Evolutionary conservation across 2,113 vertebrate species (phyloP), one percentile per base, ranked within the genome.

Genomic region (Guaruba guarouba): DNA sequence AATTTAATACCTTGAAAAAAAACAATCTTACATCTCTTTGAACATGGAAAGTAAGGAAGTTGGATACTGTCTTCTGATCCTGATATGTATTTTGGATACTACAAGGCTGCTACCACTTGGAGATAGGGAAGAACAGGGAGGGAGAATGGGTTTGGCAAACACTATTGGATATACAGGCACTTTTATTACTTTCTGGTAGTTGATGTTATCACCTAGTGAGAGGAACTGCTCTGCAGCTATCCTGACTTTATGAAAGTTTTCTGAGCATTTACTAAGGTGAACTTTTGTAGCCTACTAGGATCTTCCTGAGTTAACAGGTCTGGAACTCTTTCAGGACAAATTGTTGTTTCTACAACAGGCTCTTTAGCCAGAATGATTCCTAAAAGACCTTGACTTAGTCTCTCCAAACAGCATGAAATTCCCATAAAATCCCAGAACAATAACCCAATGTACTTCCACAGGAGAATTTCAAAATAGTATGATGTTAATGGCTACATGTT

Each of bases 291-390:
- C 52, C 67, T 85, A 29, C 37, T 66, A 17, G 0, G 4, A 35
- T 75, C 74, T 90, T 87, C 57, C 29, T 62, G 62, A 74, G 17
- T 90, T 86, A 80, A 43, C 31, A 28, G 8, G 29, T 54, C 59
- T 94, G 92, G 64, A 96, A 17, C 49, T 78, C 44, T 78, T 80
- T 90, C 46, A 91, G 55, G 55, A 91, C 52, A 90, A 81, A 70
- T 74, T 86, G 75, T 82, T 82, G 28, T 84, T 94, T 90, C 67
- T 78, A 46, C 46, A 80, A 57, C 29, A 63, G 70, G 8, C 17
- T 86, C 41, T 86, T 55, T 37, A 67, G 88, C 88, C 86, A 88
- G 74, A 81, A 74, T 88, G 74, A 84, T 61, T 96, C 91, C 55
- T 71, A 63, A 31, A 83, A 70, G 83, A 71, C 39, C 37, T 86